These are phyloP conservation scores for Pitta sordida DNA, from an alignment of 2,113 vertebrate genomes.

Conservation along the genomic window DNA sequence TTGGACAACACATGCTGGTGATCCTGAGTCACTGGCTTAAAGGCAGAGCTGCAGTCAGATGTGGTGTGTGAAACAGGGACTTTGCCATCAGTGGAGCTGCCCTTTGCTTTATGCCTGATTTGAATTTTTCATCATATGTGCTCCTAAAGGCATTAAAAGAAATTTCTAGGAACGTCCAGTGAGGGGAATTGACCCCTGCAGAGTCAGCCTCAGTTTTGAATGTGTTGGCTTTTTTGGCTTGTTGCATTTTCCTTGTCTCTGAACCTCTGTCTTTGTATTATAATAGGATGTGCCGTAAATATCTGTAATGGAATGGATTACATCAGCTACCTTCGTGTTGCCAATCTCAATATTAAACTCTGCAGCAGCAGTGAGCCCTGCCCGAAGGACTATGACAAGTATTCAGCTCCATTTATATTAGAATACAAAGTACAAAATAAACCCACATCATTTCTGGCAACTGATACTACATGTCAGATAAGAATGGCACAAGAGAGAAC, in stretches of 20 bases:
- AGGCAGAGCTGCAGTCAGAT: neutral
- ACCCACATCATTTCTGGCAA: slow-evolving; percentile 39
- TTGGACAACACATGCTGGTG: neutral
- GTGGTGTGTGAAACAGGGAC: neutral
- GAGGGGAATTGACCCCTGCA: neutral
- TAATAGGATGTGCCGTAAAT: neutral
- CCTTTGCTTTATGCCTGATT: neutral
- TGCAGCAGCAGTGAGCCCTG: slow-evolving; percentile 44
- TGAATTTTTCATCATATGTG: neutral
- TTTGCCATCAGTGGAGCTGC: neutral
- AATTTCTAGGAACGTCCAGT: neutral
- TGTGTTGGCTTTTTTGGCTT: slow-evolving; percentile 2
- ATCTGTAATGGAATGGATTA: slow-evolving; percentile 54
- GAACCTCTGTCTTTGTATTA: slow-evolving; percentile 19
- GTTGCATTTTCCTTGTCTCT: slow-evolving; percentile 1
- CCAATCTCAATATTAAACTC: slow-evolving; percentile 57
- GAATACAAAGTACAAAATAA: slow-evolving; percentile 47
- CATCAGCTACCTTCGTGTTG: slow-evolving; percentile 37
- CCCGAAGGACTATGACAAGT: slow-evolving; percentile 59
- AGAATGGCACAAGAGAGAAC: slow-evolving; percentile 45
- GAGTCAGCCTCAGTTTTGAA: neutral
- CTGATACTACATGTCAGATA: slow-evolving; percentile 41
- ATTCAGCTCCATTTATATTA: slow-evolving; percentile 45
- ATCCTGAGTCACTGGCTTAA: neutral
- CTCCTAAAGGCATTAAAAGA: neutral